Percentiles rank a stretch among this genome's conserved stretches.
Evolutionary conservation across 2,888 invertebrate species (phyloP).

Genomic region (Eucera pruinosa): DNA sequence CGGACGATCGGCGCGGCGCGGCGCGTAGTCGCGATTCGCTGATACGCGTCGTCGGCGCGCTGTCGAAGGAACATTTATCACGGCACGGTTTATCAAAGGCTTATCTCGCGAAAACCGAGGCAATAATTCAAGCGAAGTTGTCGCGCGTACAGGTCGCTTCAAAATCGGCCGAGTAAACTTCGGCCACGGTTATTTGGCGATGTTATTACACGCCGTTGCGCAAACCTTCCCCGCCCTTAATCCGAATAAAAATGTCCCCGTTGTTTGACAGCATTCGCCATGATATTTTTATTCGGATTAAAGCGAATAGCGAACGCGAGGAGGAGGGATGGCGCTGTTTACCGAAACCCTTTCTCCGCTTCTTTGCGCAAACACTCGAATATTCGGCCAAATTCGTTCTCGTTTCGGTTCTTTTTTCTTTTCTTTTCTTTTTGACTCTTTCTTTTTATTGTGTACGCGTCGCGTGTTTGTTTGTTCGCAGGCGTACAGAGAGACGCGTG

Average conservation of each 20-base stretch:
- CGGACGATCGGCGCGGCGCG: constrained; percentile 29
- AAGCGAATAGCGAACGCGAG: constrained; percentile 22
- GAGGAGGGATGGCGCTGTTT: constrained; percentile 3
- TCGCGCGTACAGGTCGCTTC: constrained; percentile 11
- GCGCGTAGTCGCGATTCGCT: too few relatives aligned
- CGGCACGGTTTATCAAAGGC: constrained; percentile 41
- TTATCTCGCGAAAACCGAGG: constrained; percentile 40
- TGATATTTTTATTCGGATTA: constrained; percentile 57
- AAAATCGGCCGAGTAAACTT: constrained; percentile 30
- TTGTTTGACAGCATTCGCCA: constrained; percentile 39
- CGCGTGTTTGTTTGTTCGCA: too few relatives aligned
- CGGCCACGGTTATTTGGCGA: constrained; percentile 28
- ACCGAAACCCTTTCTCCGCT: constrained; percentile 4
- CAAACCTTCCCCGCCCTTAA: constrained; percentile 33
- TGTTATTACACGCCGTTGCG: constrained; percentile 48
- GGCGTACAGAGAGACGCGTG: too few relatives aligned
- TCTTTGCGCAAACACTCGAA: background rate
- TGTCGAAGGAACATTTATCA: constrained; percentile 26
- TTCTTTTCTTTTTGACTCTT: background rate
- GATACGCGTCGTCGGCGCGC: background rate
- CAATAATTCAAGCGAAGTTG: constrained; percentile 34
- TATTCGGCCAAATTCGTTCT: background rate
- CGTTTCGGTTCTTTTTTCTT: background rate
- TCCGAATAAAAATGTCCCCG: constrained; percentile 54
- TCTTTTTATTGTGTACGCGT: background rate